Evolutionary conservation across 2,797 vertebrate species (phyloP), one percentile per base, ranked within the genome.

Genomic region (Hipposideros larvatus): DNA sequence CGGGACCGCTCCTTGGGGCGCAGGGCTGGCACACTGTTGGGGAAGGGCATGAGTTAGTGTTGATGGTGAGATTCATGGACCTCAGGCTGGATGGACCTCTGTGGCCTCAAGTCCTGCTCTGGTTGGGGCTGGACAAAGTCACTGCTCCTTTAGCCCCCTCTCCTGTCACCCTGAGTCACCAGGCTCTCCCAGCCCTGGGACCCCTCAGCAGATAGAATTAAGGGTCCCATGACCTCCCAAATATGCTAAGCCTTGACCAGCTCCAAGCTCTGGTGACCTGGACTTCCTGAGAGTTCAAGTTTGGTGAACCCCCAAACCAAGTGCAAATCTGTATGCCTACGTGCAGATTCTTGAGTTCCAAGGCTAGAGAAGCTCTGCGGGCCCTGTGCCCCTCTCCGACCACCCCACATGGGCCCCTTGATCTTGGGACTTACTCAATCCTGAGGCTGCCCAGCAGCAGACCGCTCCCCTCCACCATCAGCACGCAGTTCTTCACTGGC

Each of bases 401-500:
- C 37, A 26, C 4, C 55, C 28, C 34, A 2, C 22, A 1, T 19
- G 0, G 28, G 4, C 22, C 16, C 0, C 57, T 66, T 19, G 10
- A 87, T 77, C 55, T 18, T 3, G 6, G 26, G 31, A 97, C 98
- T 98, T 87, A 99, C 99, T 97, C 85, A 2, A 98, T 97, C 96
- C 95, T 95, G 84, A 99, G 98, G 79, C 90, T 97, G 84, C 97
- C 98, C 53, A 28, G 97, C 66, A 99, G 97, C 93, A 99, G 95
- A 87, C 98, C 98, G 0, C 98, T 98, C 48, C 99, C 99, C 88
- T 98, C 98, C 9, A 98, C 98, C 95, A 96, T 98, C 88, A 99
- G 97, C 78, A 98, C 71, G 0, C 98, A 99, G 88, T 98, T 61
- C 28, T 1, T 98, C 88, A 99, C 95, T 0, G 98, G 98, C 0